Conservation (phyloP, 2,888 invertebrate genomes). For the Drosophila paracracens region DNA sequence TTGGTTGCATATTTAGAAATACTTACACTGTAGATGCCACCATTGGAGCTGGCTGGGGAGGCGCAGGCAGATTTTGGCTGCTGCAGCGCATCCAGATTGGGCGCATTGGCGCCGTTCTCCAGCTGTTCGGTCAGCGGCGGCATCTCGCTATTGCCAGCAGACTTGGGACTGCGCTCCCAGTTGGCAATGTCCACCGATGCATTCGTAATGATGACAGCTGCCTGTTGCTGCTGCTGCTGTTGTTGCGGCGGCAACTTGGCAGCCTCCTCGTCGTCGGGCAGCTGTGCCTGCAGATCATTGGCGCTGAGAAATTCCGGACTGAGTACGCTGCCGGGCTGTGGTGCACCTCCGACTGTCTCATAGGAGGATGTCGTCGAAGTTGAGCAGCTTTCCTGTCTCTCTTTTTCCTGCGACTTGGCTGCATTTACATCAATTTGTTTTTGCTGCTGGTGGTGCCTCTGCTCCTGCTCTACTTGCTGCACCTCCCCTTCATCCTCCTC, state of each 20-base stretch:
- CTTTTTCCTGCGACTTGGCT: constrained; percentile 34
- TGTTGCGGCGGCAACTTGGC: constrained; percentile 66
- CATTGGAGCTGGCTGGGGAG: constrained; percentile 96
- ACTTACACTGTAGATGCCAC: constrained; percentile 94
- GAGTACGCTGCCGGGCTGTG: constrained; percentile 65
- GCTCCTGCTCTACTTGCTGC: constrained; percentile 1
- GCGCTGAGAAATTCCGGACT: constrained; percentile 85
- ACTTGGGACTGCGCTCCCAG: constrained; percentile 84
- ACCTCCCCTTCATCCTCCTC: constrained; percentile 51
- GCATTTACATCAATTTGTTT: constrained; percentile 21
- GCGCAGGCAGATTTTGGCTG: constrained; percentile 89
- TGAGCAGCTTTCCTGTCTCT: constrained; percentile 73
- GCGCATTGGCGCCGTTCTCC: constrained; percentile 11
- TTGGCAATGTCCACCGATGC: constrained; percentile 89
- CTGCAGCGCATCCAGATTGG: constrained; percentile 79
- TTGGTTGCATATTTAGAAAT: not conserved
- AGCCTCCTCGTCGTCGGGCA: constrained; percentile 57
- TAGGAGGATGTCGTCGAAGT: constrained; percentile 84
- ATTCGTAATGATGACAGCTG: constrained; percentile 90
- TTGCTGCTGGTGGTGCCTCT: constrained; percentile 1
- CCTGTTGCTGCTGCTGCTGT: constrained; percentile 86
- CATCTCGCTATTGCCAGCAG: constrained; percentile 85
- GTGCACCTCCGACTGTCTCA: constrained; percentile 83
- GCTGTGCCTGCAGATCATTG: constrained; percentile 85
- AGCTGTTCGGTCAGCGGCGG: constrained; percentile 88